These are phyloP conservation scores for Dicranocentrus wangi DNA, from an alignment of 2,888 invertebrate species.

Conservation along the genomic window DNA sequence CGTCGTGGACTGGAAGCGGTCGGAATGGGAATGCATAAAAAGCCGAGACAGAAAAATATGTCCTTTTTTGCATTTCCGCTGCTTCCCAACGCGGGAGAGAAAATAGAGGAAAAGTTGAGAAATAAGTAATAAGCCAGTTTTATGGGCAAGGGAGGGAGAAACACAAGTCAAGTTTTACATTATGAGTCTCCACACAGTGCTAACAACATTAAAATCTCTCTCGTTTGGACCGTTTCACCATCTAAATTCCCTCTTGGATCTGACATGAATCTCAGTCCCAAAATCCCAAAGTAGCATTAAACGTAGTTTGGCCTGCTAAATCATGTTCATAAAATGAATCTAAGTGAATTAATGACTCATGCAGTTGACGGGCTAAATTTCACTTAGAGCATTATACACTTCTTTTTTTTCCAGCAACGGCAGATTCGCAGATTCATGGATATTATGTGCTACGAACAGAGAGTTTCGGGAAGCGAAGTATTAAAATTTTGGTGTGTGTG, in stretches of 20 bases:
- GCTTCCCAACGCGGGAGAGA: not conserved
- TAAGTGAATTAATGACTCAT: slow-evolving; percentile 33
- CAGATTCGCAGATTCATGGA: no score
- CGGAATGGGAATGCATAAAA: no score
- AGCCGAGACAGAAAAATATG: not conserved
- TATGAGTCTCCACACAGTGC: not conserved
- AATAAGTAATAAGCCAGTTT: no score
- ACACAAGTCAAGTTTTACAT: not conserved
- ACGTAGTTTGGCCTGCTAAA: slow-evolving; percentile 25
- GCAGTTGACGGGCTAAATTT: slow-evolving; percentile 32
- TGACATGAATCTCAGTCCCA: slow-evolving; percentile 38
- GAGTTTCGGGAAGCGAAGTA: no score
- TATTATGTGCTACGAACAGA: no score
- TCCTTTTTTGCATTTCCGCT: not conserved
- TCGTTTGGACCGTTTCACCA: slow-evolving; percentile 5
- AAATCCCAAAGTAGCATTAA: slow-evolving; percentile 40
- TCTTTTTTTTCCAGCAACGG: no score
- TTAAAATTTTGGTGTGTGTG: no score
- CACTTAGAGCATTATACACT: not conserved
- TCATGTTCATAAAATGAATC: slow-evolving; percentile 40
- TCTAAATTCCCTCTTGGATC: slow-evolving; percentile 10
- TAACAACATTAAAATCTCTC: slow-evolving; percentile 33
- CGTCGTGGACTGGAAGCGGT: no score
- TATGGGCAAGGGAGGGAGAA: no score
- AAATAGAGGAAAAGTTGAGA: no score